These are phyloP conservation scores for Rhopilema esculentum DNA, from an alignment of 30 jellyfish, hydroid and myxozoan genomes.

Conservation along the genomic window DNA sequence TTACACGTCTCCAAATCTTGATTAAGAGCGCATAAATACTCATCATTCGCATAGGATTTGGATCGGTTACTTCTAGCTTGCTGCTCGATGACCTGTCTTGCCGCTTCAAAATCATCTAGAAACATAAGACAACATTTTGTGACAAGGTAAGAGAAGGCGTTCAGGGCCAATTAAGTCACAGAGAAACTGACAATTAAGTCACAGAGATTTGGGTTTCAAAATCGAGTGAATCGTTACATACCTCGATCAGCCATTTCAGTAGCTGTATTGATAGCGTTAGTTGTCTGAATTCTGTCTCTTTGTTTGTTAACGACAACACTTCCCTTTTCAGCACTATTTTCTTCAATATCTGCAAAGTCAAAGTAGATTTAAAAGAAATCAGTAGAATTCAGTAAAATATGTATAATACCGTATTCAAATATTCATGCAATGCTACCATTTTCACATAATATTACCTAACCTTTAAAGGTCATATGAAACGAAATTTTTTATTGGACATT, in stretches of 20 bases:
- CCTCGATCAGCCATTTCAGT: constrained; percentile 79
- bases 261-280: constrained; percentile 62
- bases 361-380: not conserved
- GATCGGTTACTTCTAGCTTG: constrained; percentile 13
- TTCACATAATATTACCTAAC: too few species aligned
- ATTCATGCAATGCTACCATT: too few species aligned
- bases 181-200: not conserved
- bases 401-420: too few species aligned
- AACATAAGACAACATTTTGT: not conserved
- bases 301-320: constrained; percentile 70
- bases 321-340: constrained; percentile 60
- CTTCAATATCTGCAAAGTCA: constrained; percentile 26
- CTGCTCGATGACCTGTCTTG: constrained; percentile 1
- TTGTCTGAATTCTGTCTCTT: constrained; percentile 65
- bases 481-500: too few species aligned
- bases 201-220: not conserved
- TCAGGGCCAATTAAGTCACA: not conserved
- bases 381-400: too few species aligned
- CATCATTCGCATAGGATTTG: constrained; percentile 14
- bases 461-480: too few species aligned
- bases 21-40: constrained; percentile 10
- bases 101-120: constrained; percentile 53
- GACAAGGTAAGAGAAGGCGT: too few species aligned
- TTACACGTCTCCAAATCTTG: constrained; percentile 43
- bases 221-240: constrained; percentile 1